A percentile compares a stretch with the other conserved stretches of the same genome.
Evolutionary conservation across 2,797 vertebrate species (phyloP).

Genomic region (Emys orbicularis): DNA sequence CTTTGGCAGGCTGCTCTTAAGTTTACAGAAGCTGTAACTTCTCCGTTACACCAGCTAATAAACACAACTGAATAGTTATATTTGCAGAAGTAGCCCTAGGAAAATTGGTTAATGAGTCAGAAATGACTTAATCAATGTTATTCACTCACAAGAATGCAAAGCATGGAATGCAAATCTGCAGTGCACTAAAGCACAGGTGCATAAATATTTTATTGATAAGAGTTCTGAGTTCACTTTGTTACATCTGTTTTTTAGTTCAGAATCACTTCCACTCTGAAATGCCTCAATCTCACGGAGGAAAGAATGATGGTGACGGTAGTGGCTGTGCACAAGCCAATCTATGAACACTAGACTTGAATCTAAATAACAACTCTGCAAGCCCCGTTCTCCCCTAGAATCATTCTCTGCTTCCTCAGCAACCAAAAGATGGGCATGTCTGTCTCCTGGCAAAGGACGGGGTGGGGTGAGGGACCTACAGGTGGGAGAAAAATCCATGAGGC

Average conservation of each 20-base stretch:
- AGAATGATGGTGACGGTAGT: slow-evolving; percentile 24
- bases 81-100: slow-evolving; percentile 47
- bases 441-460: neutral
- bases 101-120: slow-evolving; percentile 64
- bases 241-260: slow-evolving; percentile 38
- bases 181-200: slow-evolving; percentile 38
- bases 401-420: neutral
- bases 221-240: slow-evolving; percentile 47
- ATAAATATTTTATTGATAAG: slow-evolving; percentile 53
- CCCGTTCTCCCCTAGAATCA: neutral
- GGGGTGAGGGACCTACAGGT: neutral
- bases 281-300: slow-evolving; percentile 36
- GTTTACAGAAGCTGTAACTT: slow-evolving; percentile 9
- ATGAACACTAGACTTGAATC: neutral
- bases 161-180: slow-evolving; percentile 48
- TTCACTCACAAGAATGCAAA: slow-evolving; percentile 64
- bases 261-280: slow-evolving; percentile 58
- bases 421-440: neutral
- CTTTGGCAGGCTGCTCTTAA: slow-evolving; percentile 1
- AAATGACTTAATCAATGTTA: slow-evolving; percentile 44
- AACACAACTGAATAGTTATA: slow-evolving; percentile 45
- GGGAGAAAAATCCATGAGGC: neutral
- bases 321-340: neutral
- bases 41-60: slow-evolving; percentile 34
- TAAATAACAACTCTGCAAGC: slow-evolving; percentile 5